phyloP scores from a whole-genome alignment of 2,113 vertebrate genomes.

The Callipepla californica region DNA sequence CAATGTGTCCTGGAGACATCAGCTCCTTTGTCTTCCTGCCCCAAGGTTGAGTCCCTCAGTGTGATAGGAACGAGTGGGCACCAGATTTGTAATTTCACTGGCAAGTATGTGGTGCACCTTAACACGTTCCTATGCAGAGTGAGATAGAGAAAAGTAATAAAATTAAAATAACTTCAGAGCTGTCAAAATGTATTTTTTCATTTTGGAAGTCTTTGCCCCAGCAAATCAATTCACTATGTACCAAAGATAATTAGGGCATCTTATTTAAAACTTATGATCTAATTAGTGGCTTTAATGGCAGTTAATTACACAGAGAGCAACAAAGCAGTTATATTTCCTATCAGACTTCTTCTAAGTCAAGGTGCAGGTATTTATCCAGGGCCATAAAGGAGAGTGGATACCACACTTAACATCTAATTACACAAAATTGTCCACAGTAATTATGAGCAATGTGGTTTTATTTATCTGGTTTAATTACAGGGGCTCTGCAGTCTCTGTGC shows the following conservation, averaged over 20 bases:
- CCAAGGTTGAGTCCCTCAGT: not conserved
- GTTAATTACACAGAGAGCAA: slow-evolving; percentile 84
- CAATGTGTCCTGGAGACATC: not conserved
- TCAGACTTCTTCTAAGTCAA: slow-evolving; percentile 67
- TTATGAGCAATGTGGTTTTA: slow-evolving; percentile 86
- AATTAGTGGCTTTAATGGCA: slow-evolving; percentile 83
- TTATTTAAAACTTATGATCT: slow-evolving; percentile 86
- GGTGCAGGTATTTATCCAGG: slow-evolving; percentile 77
- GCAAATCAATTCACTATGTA: slow-evolving; percentile 76
- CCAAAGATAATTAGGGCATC: slow-evolving; percentile 84
- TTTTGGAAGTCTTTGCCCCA: slow-evolving; percentile 76
- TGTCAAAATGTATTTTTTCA: slow-evolving; percentile 49
- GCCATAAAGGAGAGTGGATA: slow-evolving; percentile 80
- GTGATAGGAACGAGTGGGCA: not conserved
- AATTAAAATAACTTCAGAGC: slow-evolving; percentile 54
- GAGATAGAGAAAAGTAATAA: not conserved
- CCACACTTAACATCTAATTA: slow-evolving; percentile 83
- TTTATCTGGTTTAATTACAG: slow-evolving; percentile 81
- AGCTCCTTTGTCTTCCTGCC: not conserved
- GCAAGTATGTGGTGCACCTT: not conserved
- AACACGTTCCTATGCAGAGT: not conserved
- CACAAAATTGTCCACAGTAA: slow-evolving; percentile 79
- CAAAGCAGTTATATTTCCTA: slow-evolving; percentile 80
- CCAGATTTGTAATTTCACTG: not conserved
- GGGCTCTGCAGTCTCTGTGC: slow-evolving; percentile 77